Evolutionary conservation across 1,140 invertebrate species (phyloP).

Genomic region (Oryzaephilus surinamensis): DNA sequence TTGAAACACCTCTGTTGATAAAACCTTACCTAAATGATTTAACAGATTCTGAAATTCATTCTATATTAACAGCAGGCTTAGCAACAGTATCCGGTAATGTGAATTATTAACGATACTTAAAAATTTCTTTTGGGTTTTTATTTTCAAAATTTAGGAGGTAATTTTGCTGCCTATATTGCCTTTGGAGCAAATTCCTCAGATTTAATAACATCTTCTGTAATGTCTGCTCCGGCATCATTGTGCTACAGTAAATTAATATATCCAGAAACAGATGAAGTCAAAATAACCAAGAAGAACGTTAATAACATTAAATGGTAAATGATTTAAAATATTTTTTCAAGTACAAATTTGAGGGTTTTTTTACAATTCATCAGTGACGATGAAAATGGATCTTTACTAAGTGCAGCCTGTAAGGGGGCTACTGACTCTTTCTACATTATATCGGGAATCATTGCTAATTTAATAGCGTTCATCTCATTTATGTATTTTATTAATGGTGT

Average conservation of each 20-base stretch:
- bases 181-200: constrained; percentile 78
- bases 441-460: constrained; percentile 81
- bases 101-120: too few relatives aligned
- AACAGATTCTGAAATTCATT: constrained; percentile 84
- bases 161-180: constrained; percentile 82
- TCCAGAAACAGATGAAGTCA: constrained; percentile 74
- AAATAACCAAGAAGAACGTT: constrained; percentile 49
- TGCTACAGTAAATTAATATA: constrained; percentile 82
- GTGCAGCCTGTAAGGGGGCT: constrained; percentile 84
- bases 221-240: constrained; percentile 89
- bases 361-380: too few relatives aligned
- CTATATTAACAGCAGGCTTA: constrained; percentile 88
- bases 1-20: constrained; percentile 79
- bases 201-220: constrained; percentile 82
- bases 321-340: too few relatives aligned
- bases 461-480: constrained; percentile 85
- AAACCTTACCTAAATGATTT: constrained; percentile 72
- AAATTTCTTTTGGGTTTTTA: neutral
- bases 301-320: constrained; percentile 11
- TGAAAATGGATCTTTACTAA: constrained; percentile 67
- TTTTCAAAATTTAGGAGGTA: constrained; percentile 48
- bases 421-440: constrained; percentile 68
- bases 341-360: constrained; percentile 15
- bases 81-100: constrained; percentile 79
- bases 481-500: constrained; percentile 73